Evolutionary conservation across 2,113 vertebrate genomes (phyloP), one percentile per base, ranked within the genome.

Genomic region (Arothron firmamentum): DNA sequence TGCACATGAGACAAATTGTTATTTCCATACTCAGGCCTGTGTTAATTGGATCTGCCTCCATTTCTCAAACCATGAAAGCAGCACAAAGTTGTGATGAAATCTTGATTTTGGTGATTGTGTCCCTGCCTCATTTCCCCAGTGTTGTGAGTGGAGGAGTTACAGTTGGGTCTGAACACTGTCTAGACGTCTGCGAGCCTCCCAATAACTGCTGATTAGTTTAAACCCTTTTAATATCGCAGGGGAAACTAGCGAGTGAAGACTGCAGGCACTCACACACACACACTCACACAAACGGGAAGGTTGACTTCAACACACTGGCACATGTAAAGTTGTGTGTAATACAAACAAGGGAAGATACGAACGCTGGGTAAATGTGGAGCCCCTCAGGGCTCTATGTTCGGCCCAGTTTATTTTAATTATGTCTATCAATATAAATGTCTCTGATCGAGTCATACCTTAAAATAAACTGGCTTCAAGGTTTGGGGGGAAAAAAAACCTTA

Each of bases 181-280:
- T 87, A 85, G 85, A 85, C 78, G 19, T 58, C 51, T 59, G 42
- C 64, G 75, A 84, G 74, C 74, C 78, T 85, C 75, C 80, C 74
- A 76, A 69, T 74, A 78, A 62, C 52, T 78, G 49, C 72, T 84
- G 72, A 84, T 79, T 85, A 85, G 34, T 31, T 45, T 52, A 62
- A 75, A 68, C 50, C 66, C 43, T 74, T 78, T 83, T 81, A 78
- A 79, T 84, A 62, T 79, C 23, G 69, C 31, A 51, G 59, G 16
- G n/a, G 56, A 48, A 41, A 52, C 43, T 34, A 50, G 52, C 42
- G 25, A 59, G 59, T 50, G 34, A n/a, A 65, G 19, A 18, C 7
- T 25, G 47, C 48, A 31, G 8, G 25, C 47, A 51, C 11, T 60
- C 34, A 61, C 28, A 70, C 28, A 61, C 28, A 70, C 28, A 61